Conservation (phyloP, 2,888 invertebrate species). For the Megastigmus dorsalis region DNA sequence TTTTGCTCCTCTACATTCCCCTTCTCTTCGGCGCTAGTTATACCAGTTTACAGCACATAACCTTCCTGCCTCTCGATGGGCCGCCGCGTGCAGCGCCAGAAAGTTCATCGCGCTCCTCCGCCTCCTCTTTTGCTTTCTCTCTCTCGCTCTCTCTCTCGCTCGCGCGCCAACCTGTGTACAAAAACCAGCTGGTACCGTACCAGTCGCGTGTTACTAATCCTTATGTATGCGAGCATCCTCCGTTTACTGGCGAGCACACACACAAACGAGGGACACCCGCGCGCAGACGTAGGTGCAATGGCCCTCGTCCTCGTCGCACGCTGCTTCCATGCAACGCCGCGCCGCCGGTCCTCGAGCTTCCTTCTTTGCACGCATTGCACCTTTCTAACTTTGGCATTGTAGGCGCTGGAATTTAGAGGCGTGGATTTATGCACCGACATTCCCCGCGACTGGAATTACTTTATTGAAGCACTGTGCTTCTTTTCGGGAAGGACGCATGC, state of each 20-base stretch:
- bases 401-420: too few species aligned
- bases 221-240: neutral
- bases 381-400: too few species aligned
- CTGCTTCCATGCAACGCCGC: constrained; percentile 3
- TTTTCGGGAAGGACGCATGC: too few species aligned
- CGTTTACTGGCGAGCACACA: neutral
- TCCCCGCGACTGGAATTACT: too few species aligned
- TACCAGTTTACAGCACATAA: constrained; percentile 44
- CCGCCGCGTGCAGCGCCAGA: too few species aligned
- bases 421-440: too few species aligned
- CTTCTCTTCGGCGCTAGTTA: constrained; percentile 4
- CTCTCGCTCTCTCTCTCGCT: neutral
- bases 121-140: neutral
- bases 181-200: constrained; percentile 71
- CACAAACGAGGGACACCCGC: too few species aligned
- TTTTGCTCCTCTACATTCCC: too few species aligned
- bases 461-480: too few species aligned
- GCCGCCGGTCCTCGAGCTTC: neutral
- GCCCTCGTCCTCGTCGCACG: neutral
- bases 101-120: too few species aligned
- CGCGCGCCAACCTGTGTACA: constrained; percentile 3
- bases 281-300: too few species aligned
- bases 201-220: constrained; percentile 70
- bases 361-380: too few species aligned
- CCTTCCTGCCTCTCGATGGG: constrained; percentile 4